Base-by-base conservation (phyloP, 1,140 invertebrate species). In the Heliconius nattereri region DNA sequence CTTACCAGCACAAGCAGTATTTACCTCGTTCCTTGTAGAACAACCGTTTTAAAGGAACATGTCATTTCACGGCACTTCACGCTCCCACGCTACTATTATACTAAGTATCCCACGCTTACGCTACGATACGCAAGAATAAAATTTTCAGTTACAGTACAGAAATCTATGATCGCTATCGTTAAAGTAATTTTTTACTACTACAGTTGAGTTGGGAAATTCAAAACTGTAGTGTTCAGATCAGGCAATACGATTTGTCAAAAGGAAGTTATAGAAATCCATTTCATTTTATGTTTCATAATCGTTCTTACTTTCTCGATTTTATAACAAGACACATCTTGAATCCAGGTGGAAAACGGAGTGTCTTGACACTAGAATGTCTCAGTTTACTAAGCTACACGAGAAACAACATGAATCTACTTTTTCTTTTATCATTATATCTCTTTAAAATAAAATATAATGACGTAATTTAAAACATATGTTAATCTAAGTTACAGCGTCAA, bases 21-120 rank as follows among this genome's bases (percentile, higher is more conserved):
- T 57, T 57, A 57, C 54, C n/a, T 57, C n/a, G 8, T 57, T 57
- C 23, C 54, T 23, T 7, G 9, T 23, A n/a, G 54, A 23, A 57
- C 54, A 57, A 57, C 54, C 19, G 54, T 57, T 57, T 57, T 23
- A n/a, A 57, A 57, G 54, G 54, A 57, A 57, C 54, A 57, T 57
- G 54, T 57, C 54, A 57, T 57, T 57, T 57, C 13, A 74, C 71
- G 29, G 40, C 73, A 8, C 7, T 54, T 23, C 9, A 45, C 29
- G 54, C 20, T 74, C 73, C 45, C 73, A 74, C 73, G 73, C 52
- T 19, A 52, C 73, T 74, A 74, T 74, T 74, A 74, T 74, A 52
- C 45, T 29, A 57, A 57, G 8, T 57, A 23, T 57, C 54, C 54
- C 54, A 57, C 54, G 54, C 54, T 57, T 57, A 23, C n/a, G 19